Conservation (phyloP, 2,113 vertebrate species). For the Phoenicopterus ruber region DNA sequence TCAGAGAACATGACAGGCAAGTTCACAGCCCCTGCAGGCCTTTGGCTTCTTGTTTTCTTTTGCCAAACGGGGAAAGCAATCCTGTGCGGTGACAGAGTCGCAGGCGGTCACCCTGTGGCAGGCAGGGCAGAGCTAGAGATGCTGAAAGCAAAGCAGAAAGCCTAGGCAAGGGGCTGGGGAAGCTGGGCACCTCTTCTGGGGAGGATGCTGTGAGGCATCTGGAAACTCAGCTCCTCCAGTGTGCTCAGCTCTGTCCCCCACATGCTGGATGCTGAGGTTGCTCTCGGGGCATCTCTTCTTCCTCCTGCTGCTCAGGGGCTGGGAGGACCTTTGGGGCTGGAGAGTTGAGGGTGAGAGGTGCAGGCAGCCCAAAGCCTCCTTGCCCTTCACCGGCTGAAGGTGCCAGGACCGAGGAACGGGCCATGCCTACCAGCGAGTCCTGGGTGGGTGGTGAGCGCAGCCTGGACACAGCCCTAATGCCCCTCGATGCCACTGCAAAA, state of each 20-base stretch:
- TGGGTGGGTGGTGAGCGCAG: not conserved
- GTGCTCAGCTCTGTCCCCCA: not conserved
- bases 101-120: not conserved
- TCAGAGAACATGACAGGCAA: conserved; percentile 59
- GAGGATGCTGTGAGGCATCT: not conserved
- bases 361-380: not conserved
- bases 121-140: not conserved
- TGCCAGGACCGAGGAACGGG: not conserved
- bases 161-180: not conserved
- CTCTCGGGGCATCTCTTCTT: not conserved
- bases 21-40: conserved; percentile 39
- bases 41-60: conserved; percentile 38
- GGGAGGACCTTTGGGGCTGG: not conserved
- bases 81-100: not conserved
- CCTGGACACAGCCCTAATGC: not conserved
- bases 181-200: not conserved
- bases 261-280: not conserved
- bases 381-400: not conserved
- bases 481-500: not conserved
- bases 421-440: not conserved
- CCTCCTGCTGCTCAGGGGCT: not conserved
- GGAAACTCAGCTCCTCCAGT: not conserved
- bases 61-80: not conserved
- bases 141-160: not conserved
- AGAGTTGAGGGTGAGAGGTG: not conserved